phyloP scores from a whole-genome alignment of 30 jellyfish, hydroid and myxozoan species.

The Nemopilema nomurai region DNA sequence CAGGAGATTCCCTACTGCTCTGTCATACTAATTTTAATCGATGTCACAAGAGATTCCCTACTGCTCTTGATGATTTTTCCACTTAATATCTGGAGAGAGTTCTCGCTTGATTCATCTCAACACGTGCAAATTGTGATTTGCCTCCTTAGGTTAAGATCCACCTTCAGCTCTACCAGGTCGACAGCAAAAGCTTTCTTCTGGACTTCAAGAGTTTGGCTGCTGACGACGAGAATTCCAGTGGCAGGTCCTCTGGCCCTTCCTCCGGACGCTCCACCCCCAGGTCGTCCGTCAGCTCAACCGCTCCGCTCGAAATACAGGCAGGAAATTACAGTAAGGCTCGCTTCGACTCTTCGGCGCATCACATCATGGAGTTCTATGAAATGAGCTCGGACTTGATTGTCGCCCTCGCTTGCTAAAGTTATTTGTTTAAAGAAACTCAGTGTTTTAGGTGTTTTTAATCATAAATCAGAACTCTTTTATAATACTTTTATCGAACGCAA shows the following conservation, averaged over 20 bases:
- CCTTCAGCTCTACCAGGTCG: conserved; percentile 84
- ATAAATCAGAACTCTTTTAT: no score
- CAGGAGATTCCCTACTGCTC: no score
- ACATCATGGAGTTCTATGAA: conserved; percentile 88
- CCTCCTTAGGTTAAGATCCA: conserved; percentile 64
- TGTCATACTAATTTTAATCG: no score
- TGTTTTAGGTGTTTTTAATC: no score
- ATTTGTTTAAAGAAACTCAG: background rate
- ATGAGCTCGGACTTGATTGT: conserved; percentile 85
- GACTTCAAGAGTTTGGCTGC: conserved; percentile 93
- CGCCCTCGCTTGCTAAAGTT: conserved; percentile 84
- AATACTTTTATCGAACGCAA: no score
- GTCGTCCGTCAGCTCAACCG: conserved; percentile 58
- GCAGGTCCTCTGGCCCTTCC: conserved; percentile 50
- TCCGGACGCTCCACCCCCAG: conserved; percentile 62
- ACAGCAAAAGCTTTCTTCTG: conserved; percentile 76
- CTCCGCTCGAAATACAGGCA: conserved; percentile 42
- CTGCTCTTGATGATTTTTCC: no score
- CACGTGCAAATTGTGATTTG: background rate
- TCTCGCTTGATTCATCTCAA: no score
- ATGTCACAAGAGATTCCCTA: no score
- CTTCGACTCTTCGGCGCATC: conserved; percentile 64
- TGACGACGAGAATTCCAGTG: conserved; percentile 67
- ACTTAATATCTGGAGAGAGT: no score
- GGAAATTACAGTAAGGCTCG: conserved; percentile 67